Evolutionary conservation across 2,797 vertebrate species (phyloP).

Genomic region (Zalophus californianus): DNA sequence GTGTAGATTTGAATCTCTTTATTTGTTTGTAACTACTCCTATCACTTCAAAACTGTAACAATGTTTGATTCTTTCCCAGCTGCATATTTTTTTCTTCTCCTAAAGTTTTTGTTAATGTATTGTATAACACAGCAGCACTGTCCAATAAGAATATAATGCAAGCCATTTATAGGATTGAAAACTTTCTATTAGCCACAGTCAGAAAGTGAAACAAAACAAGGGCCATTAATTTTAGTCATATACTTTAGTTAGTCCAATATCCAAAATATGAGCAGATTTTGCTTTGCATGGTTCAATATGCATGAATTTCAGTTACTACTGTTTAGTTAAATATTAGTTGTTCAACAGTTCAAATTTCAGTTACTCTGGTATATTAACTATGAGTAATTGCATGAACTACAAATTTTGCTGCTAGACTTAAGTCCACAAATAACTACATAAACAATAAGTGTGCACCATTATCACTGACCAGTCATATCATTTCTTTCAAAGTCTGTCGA

Average conservation of each 20-base stretch:
- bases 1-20: neutral
- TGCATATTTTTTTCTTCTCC: neutral
- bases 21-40: neutral
- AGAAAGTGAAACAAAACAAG: slow-evolving; percentile 38
- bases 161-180: neutral
- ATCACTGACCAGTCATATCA: neutral
- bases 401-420: slow-evolving; percentile 36
- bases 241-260: neutral
- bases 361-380: neutral
- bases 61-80: neutral
- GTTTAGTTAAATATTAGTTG: slow-evolving; percentile 17
- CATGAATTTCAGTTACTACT: slow-evolving; percentile 2
- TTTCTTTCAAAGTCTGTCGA: neutral
- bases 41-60: neutral
- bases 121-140: neutral
- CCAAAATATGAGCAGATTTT: slow-evolving; percentile 27
- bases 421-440: neutral
- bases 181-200: neutral
- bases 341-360: neutral
- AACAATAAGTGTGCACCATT: neutral
- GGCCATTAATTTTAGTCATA: neutral
- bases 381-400: neutral
- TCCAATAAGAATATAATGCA: neutral
- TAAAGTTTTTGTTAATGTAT: neutral
- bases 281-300: neutral